Evolutionary conservation across 1,140 invertebrate species (phyloP).

Genomic region (Habropoda laboriosa): DNA sequence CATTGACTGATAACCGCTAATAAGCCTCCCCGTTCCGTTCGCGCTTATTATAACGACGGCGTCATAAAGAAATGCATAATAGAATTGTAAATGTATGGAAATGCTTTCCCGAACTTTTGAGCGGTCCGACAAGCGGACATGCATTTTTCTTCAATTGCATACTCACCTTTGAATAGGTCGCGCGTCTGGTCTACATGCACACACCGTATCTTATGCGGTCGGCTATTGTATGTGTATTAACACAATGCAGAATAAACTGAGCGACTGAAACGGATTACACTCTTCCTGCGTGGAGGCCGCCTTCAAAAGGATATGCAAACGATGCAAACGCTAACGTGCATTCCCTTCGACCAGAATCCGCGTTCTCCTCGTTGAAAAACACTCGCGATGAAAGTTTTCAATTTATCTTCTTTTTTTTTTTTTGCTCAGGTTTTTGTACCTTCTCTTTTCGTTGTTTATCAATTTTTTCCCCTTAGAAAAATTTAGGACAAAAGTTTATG

Average conservation of each 20-base stretch:
- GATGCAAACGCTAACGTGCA: slow-evolving; percentile 2
- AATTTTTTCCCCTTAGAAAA: too few species aligned
- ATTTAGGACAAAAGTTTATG: neutral
- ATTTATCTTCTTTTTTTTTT: too few species aligned
- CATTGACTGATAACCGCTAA: slow-evolving; percentile 36
- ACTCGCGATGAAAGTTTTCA: neutral
- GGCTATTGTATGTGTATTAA: slow-evolving; percentile 44
- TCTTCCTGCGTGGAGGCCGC: slow-evolving; percentile 6
- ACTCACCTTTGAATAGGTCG: slow-evolving; percentile 45
- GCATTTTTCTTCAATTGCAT: slow-evolving; percentile 53
- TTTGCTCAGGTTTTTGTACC: too few species aligned
- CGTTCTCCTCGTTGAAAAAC: neutral
- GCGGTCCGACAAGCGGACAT: slow-evolving; percentile 25
- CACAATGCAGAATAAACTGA: slow-evolving; percentile 53
- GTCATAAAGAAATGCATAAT: slow-evolving; percentile 57
- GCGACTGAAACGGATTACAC: slow-evolving; percentile 43
- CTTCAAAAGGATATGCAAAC: slow-evolving; percentile 41
- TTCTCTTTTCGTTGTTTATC: too few species aligned
- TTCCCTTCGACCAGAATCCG: slow-evolving; percentile 13
- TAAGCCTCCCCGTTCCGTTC: slow-evolving; percentile 23
- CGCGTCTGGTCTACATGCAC: slow-evolving; percentile 24
- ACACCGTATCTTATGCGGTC: slow-evolving; percentile 28
- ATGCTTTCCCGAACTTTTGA: slow-evolving; percentile 61
- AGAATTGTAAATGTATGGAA: slow-evolving; percentile 69
- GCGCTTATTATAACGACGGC: slow-evolving; percentile 35